Base-by-base conservation (phyloP, 2,888 invertebrate genomes). In the Andrena dorsata region DNA sequence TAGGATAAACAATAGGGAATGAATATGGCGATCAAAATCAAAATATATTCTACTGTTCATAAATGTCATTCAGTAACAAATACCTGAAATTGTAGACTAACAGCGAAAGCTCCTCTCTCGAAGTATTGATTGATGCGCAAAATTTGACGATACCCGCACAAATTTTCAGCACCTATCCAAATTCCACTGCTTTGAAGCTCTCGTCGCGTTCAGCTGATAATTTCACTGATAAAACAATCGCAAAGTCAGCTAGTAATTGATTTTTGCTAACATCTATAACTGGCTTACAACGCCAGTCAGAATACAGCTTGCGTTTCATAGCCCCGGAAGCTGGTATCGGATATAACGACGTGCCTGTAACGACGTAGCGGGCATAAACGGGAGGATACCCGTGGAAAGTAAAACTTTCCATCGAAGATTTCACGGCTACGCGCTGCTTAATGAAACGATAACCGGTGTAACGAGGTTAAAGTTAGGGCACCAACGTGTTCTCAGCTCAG, bases 401-500 rank as follows among this genome's bases (percentile, higher is more conserved):
- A 71, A 71, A 71, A 76, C 41, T 76, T 66, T 23, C 26, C 70
- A 56, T 47, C 66, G 65, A 71, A 66, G 61, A 53, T 70, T 60
- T 16, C 49, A 26, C 10, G 16, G 65, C 23, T 66, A 61, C 66
- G 66, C 20, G 41, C 41, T 30, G 51, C 70, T 53, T 35, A 75
- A 68, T 74, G 75, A 61, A 68, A 78, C 68, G 75, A 75, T 78
- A 61, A 51, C n/a, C 10, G n/a, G 16, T n/a, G 30, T 68, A 78
- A 78, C 75, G 66, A 61, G 41, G 66, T 73, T 30, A 35, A 66
- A 51, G 53, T 66, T 41, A 10, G 6, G 47, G 26, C 20, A 49
- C 68, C 53, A 56, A 56, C 26, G 23, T n/a, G 51, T 51, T 51
- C 20, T 8, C n/a, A 51, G 51, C 51, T 51, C 20, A 16, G 4